Evolutionary conservation across 2,888 invertebrate species (phyloP).

Genomic region (Bruchidius siliquastri): DNA sequence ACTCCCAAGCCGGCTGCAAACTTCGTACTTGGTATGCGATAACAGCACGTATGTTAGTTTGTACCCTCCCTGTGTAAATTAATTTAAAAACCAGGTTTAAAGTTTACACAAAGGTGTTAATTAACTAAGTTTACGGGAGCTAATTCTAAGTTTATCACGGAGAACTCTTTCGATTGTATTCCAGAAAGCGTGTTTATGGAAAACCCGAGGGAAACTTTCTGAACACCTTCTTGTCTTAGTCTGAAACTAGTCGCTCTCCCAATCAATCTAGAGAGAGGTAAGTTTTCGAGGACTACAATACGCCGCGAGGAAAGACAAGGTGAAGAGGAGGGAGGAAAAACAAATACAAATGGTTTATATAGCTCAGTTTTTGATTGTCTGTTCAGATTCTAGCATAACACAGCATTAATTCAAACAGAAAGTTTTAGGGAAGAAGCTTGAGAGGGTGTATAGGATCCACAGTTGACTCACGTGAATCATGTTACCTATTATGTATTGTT

Average conservation of each 20-base stretch:
- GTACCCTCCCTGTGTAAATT: slow-evolving; percentile 6
- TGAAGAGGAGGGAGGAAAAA: too few species aligned
- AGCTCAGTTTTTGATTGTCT: too few species aligned
- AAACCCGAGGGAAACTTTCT: neutral
- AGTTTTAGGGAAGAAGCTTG: too few species aligned
- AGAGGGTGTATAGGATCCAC: too few species aligned
- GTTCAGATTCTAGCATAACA: too few species aligned
- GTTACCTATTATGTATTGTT: too few species aligned
- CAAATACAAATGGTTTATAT: too few species aligned
- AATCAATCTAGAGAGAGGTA: neutral
- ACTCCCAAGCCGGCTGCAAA: too few species aligned
- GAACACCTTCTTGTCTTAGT: neutral
- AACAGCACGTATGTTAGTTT: neutral
- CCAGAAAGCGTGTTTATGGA: neutral
- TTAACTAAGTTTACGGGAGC: slow-evolving; percentile 18
- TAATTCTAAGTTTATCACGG: slow-evolving; percentile 17
- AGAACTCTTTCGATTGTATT: slow-evolving; percentile 18
- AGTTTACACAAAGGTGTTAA: slow-evolving; percentile 16
- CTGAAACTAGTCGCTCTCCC: neutral
- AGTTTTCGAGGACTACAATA: neutral
- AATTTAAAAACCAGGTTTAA: slow-evolving; percentile 13
- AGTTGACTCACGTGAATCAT: too few species aligned
- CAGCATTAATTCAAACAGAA: too few species aligned
- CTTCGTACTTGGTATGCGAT: neutral
- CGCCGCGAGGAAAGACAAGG: neutral